Evolutionary conservation across 1,140 invertebrate species (phyloP), one percentile per base, ranked within the genome.

Genomic region (Acarapis woodi): DNA sequence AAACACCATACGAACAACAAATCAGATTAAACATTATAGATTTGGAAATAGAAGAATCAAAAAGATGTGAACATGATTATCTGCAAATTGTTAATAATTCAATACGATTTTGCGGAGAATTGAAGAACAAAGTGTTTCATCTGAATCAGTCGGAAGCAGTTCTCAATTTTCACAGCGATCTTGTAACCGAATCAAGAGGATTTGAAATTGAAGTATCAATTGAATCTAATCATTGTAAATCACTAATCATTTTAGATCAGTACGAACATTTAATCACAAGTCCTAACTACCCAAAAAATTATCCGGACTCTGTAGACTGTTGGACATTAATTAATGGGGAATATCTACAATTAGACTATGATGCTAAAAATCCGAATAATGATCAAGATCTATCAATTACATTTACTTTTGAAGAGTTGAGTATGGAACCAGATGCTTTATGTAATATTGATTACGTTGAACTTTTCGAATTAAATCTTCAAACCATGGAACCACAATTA

Each of bases 251-350:
- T 14, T 36, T 44, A n/a, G 31, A 23, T 3, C 35, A 41, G 4
- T 16, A 10, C 3, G 19, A 30, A 19, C 38, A 39, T 1, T 53
- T 57, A 0, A 53, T 72, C 2, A 62, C 64, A 3, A 70, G 67
- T 52, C 71, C 71, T 1, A 62, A 62, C 15, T 73, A 70, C 53
- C 71, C 71, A 1, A 57, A 62, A 1, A 58, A 62, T 2, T 73
- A 75, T 54, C 68, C 70, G 0, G 68, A 73, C 45, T 68, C 69
- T 48, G 62, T 62, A 2, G 60, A 65, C 37, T 73, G 70, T 49
- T 56, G 64, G 43, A 68, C 60, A 55, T 54, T 5, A 64, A 64
- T 4, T 62, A 66, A 2, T 54, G 59, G 1, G 15, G 25, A 36
- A 9, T 18, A 14, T 25, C 21, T 9, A 26, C 14, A 16, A 22